These are phyloP conservation scores for Dromius quadrimaculatus DNA, from an alignment of 2,888 invertebrate species.

Conservation along the genomic window DNA sequence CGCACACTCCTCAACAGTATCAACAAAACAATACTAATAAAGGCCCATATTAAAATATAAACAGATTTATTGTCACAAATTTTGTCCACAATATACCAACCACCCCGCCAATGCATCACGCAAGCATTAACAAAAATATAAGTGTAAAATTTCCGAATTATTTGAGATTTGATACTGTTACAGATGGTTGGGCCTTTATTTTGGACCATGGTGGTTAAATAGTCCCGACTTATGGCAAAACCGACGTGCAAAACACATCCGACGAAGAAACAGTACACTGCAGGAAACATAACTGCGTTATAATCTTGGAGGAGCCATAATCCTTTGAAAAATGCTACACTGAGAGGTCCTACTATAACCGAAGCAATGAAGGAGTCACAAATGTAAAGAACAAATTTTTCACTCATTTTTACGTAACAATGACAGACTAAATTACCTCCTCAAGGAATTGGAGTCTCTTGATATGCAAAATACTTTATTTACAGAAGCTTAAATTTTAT, in stretches of 20 bases:
- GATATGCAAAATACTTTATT: not conserved
- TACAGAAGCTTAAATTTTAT: slow-evolving; percentile 1
- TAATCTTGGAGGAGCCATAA: slow-evolving; percentile 68
- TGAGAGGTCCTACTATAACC: slow-evolving; percentile 68
- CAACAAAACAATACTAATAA: slow-evolving; percentile 58
- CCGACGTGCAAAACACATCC: slow-evolving; percentile 67
- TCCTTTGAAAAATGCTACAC: slow-evolving; percentile 70
- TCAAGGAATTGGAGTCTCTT: not conserved
- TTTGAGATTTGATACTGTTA: slow-evolving; percentile 43
- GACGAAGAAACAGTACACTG: slow-evolving; percentile 69
- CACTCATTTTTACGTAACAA: slow-evolving; percentile 4
- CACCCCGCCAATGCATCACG: slow-evolving; percentile 70
- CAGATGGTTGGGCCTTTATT: slow-evolving; percentile 2
- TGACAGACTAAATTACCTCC: too few species aligned
- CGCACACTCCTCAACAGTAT: slow-evolving; percentile 66
- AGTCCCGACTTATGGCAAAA: slow-evolving; percentile 70
- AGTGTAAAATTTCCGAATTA: slow-evolving; percentile 64
- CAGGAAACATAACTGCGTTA: slow-evolving; percentile 66
- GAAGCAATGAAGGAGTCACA: slow-evolving; percentile 66
- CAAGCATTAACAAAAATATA: slow-evolving; percentile 68
- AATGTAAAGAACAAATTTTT: slow-evolving; percentile 58
- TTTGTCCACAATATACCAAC: slow-evolving; percentile 65
- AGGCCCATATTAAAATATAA: slow-evolving; percentile 48
- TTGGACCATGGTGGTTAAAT: slow-evolving; percentile 54
- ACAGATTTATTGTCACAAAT: slow-evolving; percentile 14